Base-by-base conservation (phyloP, 1,140 invertebrate species). In the Phenacoccus solenopsis region DNA sequence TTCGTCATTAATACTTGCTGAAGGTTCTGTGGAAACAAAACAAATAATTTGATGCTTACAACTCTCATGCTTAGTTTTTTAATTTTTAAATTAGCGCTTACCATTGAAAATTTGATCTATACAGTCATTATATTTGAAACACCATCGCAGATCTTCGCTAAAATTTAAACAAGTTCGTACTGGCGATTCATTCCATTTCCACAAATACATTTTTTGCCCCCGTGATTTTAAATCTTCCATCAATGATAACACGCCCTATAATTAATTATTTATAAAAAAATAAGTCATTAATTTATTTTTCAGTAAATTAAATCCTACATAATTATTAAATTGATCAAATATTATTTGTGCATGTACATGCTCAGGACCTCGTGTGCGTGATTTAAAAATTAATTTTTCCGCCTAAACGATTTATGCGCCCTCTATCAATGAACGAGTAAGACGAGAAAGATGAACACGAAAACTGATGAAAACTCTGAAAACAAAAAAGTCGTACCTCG, bases 141-240 rank as follows among this genome's bases (percentile, higher is more conserved):
- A 73, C 12, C 57, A 32, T 21, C 69, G 32, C 1, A 76, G 61
- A 24, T 32, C 64, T 21, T 73, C 64, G 68, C 75, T 74, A 64
- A 73, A 74, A 10, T 74, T 73, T 3, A 74, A 28, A 24, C 70
- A 69, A 4, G 75, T 76, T 9, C 71, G 68, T 67, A 74, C 73
- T 0, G 73, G 72, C 22, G 72, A 38, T 38, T 75, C 73, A 22
- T 74, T 71, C 75, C 75, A 80, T 70, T 77, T 77, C 78, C 78
- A 79, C 57, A 81, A 76, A 64, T 77, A 73, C 0, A 79, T 70
- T 38, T 74, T 73, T 74, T 81, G 77, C n/a, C 78, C 73, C 61
- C 76, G 72, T 7, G 72, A 68, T 56, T 74, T 73, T 38, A 81
- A 59, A 49, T 79, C 78, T 28, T 80, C 76, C 10, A 76, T 72